A percentile compares a stretch with the other conserved stretches of the same genome.
Conservation (phyloP, 2,888 invertebrate genomes). For the Pachycephus smyrnensis region DNA sequence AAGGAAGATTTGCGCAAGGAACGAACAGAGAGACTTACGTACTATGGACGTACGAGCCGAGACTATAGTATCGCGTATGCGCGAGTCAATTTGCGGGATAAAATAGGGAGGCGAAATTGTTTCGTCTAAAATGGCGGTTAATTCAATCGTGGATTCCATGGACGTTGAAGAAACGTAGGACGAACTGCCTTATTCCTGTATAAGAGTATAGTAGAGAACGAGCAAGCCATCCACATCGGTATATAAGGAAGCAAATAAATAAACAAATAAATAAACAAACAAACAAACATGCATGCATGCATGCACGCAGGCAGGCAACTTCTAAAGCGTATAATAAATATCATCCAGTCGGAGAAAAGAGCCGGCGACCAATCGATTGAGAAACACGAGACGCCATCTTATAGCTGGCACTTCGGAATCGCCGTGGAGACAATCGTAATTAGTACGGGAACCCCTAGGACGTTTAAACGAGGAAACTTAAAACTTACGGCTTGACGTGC, state of each 20-base stretch:
- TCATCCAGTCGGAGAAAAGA: not conserved
- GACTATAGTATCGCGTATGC: slow-evolving; percentile 32
- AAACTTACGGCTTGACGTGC: not conserved
- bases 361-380: not conserved
- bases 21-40: not conserved
- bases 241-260: not conserved
- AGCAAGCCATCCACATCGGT: not conserved
- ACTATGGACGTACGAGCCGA: slow-evolving; percentile 24
- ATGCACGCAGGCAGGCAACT: not conserved
- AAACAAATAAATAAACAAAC: not conserved
- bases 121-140: slow-evolving; percentile 52
- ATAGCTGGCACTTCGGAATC: not conserved
- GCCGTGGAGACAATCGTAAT: not conserved
- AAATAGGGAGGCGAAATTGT: slow-evolving; percentile 54
- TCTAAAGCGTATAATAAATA: not conserved
- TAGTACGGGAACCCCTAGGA: not conserved
- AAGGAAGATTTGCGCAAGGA: slow-evolving; percentile 33
- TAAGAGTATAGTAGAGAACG: not conserved
- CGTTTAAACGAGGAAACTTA: not conserved
- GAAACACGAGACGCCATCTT: not conserved
- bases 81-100: slow-evolving; percentile 52
- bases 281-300: too few species aligned
- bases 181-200: not conserved
- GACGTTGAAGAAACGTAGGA: slow-evolving; percentile 22
- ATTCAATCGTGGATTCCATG: slow-evolving; percentile 46